phyloP scores from a whole-genome alignment of 2,113 vertebrate species.

The Tyrannus savana region DNA sequence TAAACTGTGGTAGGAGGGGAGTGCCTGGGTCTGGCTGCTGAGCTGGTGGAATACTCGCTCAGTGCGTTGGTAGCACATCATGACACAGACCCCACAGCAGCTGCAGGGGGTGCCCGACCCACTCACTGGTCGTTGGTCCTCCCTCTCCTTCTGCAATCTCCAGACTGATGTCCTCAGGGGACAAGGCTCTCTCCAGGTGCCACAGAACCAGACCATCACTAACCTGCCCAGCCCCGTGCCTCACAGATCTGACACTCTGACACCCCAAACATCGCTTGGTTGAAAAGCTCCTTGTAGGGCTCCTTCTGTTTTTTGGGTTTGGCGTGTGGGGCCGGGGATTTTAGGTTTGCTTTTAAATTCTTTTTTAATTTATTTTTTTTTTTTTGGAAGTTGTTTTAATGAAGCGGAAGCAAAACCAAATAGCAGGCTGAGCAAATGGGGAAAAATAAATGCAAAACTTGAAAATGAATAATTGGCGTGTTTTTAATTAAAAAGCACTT shows the following conservation, averaged over 20 bases:
- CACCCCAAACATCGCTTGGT: not conserved
- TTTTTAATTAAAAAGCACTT: slow-evolving; percentile 68
- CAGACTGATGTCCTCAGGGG: not conserved
- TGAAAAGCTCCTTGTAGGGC: slow-evolving; percentile 5
- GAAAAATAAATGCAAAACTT: slow-evolving; percentile 66
- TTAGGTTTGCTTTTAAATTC: not conserved
- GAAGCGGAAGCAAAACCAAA: slow-evolving; percentile 65
- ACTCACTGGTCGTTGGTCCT: accelerated
- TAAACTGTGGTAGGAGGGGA: not conserved
- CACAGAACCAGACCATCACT: not conserved
- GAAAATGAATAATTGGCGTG: slow-evolving; percentile 66
- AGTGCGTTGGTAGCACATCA: accelerated
- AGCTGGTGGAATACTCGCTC: not conserved
- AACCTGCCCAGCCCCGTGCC: not conserved
- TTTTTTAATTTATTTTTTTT: no score
- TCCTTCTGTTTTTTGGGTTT: slow-evolving; percentile 40
- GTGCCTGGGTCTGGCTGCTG: not conserved
- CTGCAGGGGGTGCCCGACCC: not conserved
- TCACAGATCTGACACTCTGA: not conserved
- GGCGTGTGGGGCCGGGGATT: not conserved
- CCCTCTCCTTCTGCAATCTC: not conserved
- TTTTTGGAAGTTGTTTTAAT: slow-evolving; percentile 48
- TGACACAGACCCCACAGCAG: not conserved
- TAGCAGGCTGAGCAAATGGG: slow-evolving; percentile 44
- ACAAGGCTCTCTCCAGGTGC: not conserved